Base-by-base conservation (phyloP, 2,113 vertebrate species). In the Aldabrachelys gigantea region DNA sequence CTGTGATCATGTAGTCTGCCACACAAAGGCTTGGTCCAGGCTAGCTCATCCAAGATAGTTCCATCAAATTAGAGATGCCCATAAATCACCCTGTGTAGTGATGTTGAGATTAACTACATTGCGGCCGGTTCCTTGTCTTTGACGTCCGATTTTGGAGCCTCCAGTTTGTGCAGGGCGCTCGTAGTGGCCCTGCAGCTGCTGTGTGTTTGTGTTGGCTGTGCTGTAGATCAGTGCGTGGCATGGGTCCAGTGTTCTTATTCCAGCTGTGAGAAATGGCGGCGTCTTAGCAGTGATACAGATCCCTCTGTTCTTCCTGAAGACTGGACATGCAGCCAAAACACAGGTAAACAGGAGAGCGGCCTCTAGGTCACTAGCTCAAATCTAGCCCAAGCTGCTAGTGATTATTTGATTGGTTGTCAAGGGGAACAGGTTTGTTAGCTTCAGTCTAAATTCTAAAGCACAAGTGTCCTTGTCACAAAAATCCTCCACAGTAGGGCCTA, bases 191-290 rank as follows among this genome's bases (percentile, higher is more conserved):
- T 91, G 11, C 88, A 44, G n/a, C 59, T 10, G 38, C 86, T 56
- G 92, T 52, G 89, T 41, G 87, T 87, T 38, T 72, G 25, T 62
- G 75, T 85, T 62, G 59, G 59, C 7, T 53, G 11, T 82, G 17
- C 76, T n/a, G 31, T 62, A 98, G 98, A 89, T 76, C 95, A 96
- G 1, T 98, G 93, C 86, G 44, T 97, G 38, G 94, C 97, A 65
- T 98, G 98, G 98, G 97, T 97, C 59, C 98, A 98, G 83, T 98
- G 98, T 93, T 98, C 97, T 41, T 95, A 41, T 53, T 72, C 94
- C 72, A 93, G 90, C 81, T 98, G 98, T 97, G 88, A 90, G 92
- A 98, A 98, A 88, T 98, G 98, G 98, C 98, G 98, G 56, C 94
- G 59, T 41, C 90, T 98, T 21, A 53, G 4, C 91, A 84, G 95